A percentile compares a stretch with the other conserved stretches of the same genome.
Evolutionary conservation across 2,888 invertebrate species (phyloP).

Genomic region (Aproaerema taeniolella): DNA sequence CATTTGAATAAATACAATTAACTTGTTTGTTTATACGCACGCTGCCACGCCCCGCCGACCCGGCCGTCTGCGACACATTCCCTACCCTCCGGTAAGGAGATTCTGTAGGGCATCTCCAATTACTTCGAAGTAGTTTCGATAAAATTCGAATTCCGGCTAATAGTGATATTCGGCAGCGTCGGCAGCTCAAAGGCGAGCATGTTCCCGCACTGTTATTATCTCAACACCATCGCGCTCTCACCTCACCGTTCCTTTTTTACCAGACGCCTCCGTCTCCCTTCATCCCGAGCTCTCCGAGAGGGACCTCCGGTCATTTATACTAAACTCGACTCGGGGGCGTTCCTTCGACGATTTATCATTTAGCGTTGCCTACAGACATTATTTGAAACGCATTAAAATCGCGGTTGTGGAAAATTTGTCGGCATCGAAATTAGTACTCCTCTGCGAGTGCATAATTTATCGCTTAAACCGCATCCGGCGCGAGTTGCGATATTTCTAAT

Average conservation of each 20-base stretch:
- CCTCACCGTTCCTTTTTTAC: conserved; percentile 70
- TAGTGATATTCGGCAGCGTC: conserved; percentile 64
- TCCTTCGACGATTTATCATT: conserved; percentile 74
- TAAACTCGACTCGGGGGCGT: conserved; percentile 67
- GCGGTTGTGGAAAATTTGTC: conserved; percentile 74
- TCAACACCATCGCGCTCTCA: conserved; percentile 73
- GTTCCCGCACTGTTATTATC: conserved; percentile 73
- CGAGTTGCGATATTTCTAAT: conserved; percentile 58
- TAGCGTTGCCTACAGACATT: conserved; percentile 76
- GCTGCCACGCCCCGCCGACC: conserved; percentile 49
- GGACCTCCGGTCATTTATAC: conserved; percentile 59
- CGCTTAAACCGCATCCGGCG: conserved; percentile 62
- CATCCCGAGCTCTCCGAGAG: conserved; percentile 37
- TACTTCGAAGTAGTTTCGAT: conserved; percentile 27
- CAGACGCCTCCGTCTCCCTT: conserved; percentile 62
- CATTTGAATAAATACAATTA: conserved; percentile 78
- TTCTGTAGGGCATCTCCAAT: conserved; percentile 14
- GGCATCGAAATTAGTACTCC: conserved; percentile 75
- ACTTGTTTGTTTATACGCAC: conserved; percentile 71
- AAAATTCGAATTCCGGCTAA: conserved; percentile 64
- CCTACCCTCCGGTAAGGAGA: conserved; percentile 20
- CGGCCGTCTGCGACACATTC: conserved; percentile 50
- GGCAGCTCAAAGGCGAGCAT: conserved; percentile 54
- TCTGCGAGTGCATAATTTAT: conserved; percentile 70
- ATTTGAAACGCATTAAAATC: conserved; percentile 76